phyloP scores from a whole-genome alignment of 1,140 invertebrate species.

The Trachymyrmex septentrionalis region DNA sequence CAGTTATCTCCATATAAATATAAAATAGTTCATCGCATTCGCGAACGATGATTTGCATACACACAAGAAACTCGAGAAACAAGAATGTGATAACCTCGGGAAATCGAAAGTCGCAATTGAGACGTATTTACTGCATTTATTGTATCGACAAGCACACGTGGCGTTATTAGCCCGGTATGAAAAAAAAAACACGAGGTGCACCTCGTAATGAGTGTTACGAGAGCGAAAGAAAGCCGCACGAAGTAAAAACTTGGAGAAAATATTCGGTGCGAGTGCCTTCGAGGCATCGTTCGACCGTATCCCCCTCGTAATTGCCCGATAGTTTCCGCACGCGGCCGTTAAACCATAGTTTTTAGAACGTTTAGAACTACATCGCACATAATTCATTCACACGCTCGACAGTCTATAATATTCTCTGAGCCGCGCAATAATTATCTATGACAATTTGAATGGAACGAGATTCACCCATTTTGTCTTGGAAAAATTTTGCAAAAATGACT shows the following conservation, averaged over 20 bases:
- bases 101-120: constrained; percentile 53
- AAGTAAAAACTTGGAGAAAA: constrained; percentile 16
- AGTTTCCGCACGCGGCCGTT: constrained; percentile 23
- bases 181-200: constrained; percentile 1
- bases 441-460: constrained; percentile 12
- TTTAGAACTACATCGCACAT: constrained; percentile 28
- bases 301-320: constrained; percentile 24
- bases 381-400: constrained; percentile 31
- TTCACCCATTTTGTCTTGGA: not conserved
- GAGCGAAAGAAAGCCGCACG: constrained; percentile 3
- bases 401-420: constrained; percentile 24
- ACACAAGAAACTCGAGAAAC: not conserved
- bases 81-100: constrained; percentile 23
- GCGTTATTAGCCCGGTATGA: constrained; percentile 51
- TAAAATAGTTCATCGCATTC: not conserved
- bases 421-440: not conserved
- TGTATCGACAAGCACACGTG: constrained; percentile 41
- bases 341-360: constrained; percentile 38
- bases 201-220: constrained; percentile 8
- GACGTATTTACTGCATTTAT: constrained; percentile 44
- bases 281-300: constrained; percentile 56
- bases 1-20: not conserved
- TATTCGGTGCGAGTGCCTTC: constrained; percentile 13
- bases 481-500: constrained; percentile 7
- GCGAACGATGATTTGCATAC: not conserved